These are phyloP conservation scores for Poeciliopsis turneri DNA, from an alignment of 2,797 vertebrate genomes.

Conservation along the genomic window DNA sequence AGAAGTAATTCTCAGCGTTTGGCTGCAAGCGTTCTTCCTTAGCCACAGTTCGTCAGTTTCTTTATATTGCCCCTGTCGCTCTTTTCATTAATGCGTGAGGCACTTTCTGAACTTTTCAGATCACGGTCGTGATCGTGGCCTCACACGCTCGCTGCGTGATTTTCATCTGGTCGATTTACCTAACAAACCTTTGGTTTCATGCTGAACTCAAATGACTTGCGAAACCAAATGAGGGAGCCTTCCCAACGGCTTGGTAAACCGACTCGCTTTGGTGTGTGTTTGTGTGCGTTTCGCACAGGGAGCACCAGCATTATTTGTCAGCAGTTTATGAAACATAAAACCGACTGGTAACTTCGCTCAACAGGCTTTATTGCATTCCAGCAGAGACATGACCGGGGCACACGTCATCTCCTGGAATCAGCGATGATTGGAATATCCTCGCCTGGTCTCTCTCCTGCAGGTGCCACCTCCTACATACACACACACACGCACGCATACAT, in stretches of 20 bases:
- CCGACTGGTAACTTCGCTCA: conserved; percentile 32
- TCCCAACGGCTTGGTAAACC: background rate
- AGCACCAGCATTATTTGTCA: conserved; percentile 22
- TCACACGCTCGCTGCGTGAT: background rate
- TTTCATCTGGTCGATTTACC: background rate
- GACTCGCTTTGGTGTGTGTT: background rate
- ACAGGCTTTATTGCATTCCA: conserved; percentile 64
- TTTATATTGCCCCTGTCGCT: background rate
- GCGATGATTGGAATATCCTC: conserved; percentile 45
- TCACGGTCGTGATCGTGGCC: background rate
- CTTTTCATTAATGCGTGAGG: background rate
- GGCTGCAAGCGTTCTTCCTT: background rate
- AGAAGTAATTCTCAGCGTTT: conserved; percentile 10
- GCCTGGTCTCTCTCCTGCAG: conserved; percentile 39
- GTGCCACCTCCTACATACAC: conserved; percentile 13
- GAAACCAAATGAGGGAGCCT: background rate
- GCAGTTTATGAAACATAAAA: conserved; percentile 42
- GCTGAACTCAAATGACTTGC: background rate
- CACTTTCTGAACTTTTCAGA: background rate
- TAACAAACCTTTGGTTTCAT: conserved; percentile 1
- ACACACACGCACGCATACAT: conserved; percentile 7
- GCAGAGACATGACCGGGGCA: conserved; percentile 42
- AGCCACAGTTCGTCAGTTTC: background rate
- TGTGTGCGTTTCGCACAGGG: background rate
- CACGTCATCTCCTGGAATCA: conserved; percentile 46